Base-by-base conservation (phyloP, 2,888 invertebrate genomes). In the Oxycera nigricornis region DNA sequence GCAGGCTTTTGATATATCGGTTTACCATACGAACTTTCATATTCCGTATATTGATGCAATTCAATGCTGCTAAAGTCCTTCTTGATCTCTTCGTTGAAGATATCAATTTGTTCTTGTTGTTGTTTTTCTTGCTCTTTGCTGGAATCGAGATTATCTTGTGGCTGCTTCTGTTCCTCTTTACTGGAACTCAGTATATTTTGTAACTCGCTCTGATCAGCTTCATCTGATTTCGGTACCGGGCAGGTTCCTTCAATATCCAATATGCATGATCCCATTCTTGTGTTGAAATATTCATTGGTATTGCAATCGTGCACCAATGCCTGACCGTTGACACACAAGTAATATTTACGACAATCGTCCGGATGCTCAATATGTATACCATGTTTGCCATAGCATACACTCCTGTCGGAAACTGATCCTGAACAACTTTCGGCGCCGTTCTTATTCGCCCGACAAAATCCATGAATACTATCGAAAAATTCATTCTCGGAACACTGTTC, bases 391-490 rank as follows among this genome's bases (percentile, higher is more conserved):
- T 73, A 14, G 46, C 73, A 73, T 2, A 62, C 24, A 30, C 26
- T 57, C 20, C 62, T 17, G n/a, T 41, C 57, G 7, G 55, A 55
- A n/a, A n/a, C 3, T n/a, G n/a, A 28, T 4, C 41, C 41, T 7
- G 39, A 57, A 17, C 57, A 57, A 20, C 55, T 41, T 20, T 57
- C 61, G 28, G 57, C 28, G n/a, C 59, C 46, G 1, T 57, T 6
- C 3, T 73, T 65, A 31, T 75, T 76, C 20, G 41, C 20, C 7
- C 72, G 74, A 73, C 68, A 61, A 20, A 73, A 75, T 22, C 76
- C 74, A 11, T 72, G 46, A 22, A 62, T 73, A 17, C 31, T 46
- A 50, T 61, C 61, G 62, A 73, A 73, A 24, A 73, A 62, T 20
- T 73, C 62, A 50, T 65, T 72, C 6, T 52, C 20, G 2, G 65